These are phyloP conservation scores for Philaethria dido DNA, from an alignment of 2,888 invertebrate genomes.

Conservation along the genomic window DNA sequence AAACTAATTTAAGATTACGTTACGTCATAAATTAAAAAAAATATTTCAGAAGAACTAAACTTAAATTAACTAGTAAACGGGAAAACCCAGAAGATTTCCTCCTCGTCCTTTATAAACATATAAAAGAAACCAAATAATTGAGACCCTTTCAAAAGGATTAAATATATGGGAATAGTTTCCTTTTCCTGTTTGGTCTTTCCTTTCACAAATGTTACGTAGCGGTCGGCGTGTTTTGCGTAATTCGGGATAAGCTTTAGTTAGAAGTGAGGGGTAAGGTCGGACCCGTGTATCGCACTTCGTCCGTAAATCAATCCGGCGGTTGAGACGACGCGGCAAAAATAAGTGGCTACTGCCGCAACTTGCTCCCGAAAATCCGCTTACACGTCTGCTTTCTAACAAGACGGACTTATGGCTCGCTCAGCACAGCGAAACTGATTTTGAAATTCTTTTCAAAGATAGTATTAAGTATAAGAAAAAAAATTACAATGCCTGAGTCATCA, in stretches of 20 bases:
- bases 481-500: background rate
- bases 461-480: background rate
- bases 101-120: background rate
- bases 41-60: slow-evolving; percentile 12
- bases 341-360: slow-evolving; percentile 57
- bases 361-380: slow-evolving; percentile 48
- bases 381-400: slow-evolving; percentile 45
- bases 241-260: slow-evolving; percentile 73
- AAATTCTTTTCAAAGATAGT: background rate
- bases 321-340: slow-evolving; percentile 73
- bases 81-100: background rate
- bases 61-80: background rate
- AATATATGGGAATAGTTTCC: slow-evolving; percentile 7
- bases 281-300: slow-evolving; percentile 68
- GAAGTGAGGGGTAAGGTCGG: slow-evolving; percentile 61
- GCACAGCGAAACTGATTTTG: slow-evolving; percentile 33
- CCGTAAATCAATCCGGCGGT: slow-evolving; percentile 78
- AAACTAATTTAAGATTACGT: background rate
- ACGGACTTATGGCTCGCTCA: slow-evolving; percentile 40
- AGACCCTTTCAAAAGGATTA: slow-evolving; percentile 20
- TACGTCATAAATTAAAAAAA: no score
- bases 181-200: slow-evolving; percentile 5
- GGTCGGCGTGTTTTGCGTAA: slow-evolving; percentile 74
- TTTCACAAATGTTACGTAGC: slow-evolving; percentile 16
- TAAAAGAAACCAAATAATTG: slow-evolving; percentile 12